Base-by-base conservation (phyloP, 37 sponge, comb jelly and placozoan species). In the Dysidea cf. avara region DNA sequence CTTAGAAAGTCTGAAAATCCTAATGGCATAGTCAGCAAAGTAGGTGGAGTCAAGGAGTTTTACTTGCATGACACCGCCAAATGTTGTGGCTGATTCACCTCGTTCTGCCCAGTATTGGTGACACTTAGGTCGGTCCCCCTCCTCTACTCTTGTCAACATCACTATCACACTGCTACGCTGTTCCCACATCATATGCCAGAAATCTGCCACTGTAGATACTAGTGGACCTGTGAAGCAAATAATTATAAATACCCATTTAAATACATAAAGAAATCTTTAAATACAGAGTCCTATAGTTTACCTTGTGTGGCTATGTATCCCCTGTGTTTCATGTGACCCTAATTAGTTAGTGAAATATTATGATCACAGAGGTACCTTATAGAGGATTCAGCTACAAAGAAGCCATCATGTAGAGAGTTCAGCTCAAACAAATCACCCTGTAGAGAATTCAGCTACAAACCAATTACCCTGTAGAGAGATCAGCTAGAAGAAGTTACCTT, bases 141-240 rank as follows among this genome's bases (percentile, higher is more conserved):
- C 94, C 60, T 77, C 33, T 24, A 79, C 25, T 29, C 86, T 94
- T 62, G 96, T 97, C 33, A 97, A 33, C 95, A 97, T 97, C 47
- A 97, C 93, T 1, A 97, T 83, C 17, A 81, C 81, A 22, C 57
- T n/a, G 14, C 39, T 33, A 35, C 83, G 68, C 66, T 97, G 82
- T 51, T 97, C 99, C 89, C 93, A 97, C 2, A 97, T 86, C 92
- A 97, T 75, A 4, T 93, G 40, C 99, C 99, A 97, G 78, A 97
- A 97, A 60, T 94, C 99, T 50, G 56, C 66, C 22, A 79, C 40
- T 2, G 95, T 97, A 28, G 56, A 64, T 29, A 69, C 71, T 33
- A 88, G 54, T 20, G 99, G 96, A 49, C 92, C 86, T 88, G 40
- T n/a, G n/a, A n/a, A n/a, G n/a, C n/a, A n/a, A n/a, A n/a, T n/a